phyloP scores from a whole-genome alignment of 2,113 vertebrate genomes.

The Synchiropus splendidus region DNA sequence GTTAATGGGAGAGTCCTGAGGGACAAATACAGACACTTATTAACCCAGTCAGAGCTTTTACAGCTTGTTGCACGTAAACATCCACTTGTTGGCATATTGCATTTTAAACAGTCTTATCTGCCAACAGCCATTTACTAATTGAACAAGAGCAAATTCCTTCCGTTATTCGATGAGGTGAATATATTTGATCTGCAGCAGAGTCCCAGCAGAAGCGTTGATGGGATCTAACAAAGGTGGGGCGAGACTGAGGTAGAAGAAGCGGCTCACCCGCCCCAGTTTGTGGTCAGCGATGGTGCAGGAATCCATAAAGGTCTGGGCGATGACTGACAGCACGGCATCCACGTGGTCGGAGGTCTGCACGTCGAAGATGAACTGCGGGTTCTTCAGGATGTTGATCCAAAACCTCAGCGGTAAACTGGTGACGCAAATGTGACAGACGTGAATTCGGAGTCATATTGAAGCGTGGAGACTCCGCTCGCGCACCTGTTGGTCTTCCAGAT shows the following conservation, averaged over 20 bases:
- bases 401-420: conserved; percentile 85
- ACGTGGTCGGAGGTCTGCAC: conserved; percentile 90
- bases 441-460: neutral
- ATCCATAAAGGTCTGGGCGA: conserved; percentile 97
- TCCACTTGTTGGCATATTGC: too few relatives aligned
- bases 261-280: conserved; percentile 86
- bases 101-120: too few relatives aligned
- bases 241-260: too few relatives aligned
- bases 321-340: conserved; percentile 89
- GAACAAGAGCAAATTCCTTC: too few relatives aligned
- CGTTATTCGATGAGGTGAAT: too few relatives aligned
- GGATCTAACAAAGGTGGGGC: too few relatives aligned
- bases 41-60: too few relatives aligned
- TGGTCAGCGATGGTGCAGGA: conserved; percentile 97
- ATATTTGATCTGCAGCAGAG: too few relatives aligned
- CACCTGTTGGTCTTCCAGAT: conserved; percentile 99
- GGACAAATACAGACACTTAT: conserved; percentile 12
- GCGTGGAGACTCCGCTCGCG: neutral
- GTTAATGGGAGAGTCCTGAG: conserved; percentile 70
- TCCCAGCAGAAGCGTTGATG: too few relatives aligned
- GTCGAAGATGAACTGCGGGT: conserved; percentile 93
- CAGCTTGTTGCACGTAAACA: too few relatives aligned
- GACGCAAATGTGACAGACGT: neutral
- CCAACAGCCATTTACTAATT: too few relatives aligned
- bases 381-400: conserved; percentile 98